Conservation (phyloP, 2,888 invertebrate species). For the Lasioglossum malachurum region DNA sequence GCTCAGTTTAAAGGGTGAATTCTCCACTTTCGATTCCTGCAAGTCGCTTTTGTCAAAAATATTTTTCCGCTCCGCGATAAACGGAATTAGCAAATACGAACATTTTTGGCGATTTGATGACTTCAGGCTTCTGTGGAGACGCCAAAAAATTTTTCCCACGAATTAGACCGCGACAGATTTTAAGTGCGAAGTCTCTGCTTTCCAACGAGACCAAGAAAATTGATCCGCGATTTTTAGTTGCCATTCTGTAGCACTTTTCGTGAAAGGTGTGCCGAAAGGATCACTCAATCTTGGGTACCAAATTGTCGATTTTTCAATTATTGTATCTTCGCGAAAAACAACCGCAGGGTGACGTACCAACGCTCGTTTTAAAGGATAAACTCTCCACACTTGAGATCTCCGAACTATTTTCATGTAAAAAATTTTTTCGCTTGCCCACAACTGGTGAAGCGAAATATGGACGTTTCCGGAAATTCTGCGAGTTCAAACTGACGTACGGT, state of each 20-base stretch:
- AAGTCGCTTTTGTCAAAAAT: too few relatives aligned
- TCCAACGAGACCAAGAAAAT: not conserved
- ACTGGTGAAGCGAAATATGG: not conserved
- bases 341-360: not conserved
- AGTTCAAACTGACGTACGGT: not conserved
- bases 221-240: not conserved
- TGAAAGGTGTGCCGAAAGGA: not conserved
- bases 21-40: not conserved
- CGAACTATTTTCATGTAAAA: too few relatives aligned
- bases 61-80: too few relatives aligned
- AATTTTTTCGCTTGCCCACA: not conserved
- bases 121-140: not conserved
- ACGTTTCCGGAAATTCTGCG: not conserved
- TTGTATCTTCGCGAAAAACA: not conserved
- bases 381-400: too few relatives aligned
- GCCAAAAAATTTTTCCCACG: not conserved
- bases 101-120: not conserved
- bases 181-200: not conserved
- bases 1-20: not conserved
- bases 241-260: not conserved
- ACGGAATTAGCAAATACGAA: not conserved
- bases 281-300: too few relatives aligned
- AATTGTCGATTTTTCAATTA: not conserved
- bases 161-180: fast-evolving
- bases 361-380: not conserved